Conservation (phyloP, 2,113 vertebrate genomes). For the Calidris pygmaea region DNA sequence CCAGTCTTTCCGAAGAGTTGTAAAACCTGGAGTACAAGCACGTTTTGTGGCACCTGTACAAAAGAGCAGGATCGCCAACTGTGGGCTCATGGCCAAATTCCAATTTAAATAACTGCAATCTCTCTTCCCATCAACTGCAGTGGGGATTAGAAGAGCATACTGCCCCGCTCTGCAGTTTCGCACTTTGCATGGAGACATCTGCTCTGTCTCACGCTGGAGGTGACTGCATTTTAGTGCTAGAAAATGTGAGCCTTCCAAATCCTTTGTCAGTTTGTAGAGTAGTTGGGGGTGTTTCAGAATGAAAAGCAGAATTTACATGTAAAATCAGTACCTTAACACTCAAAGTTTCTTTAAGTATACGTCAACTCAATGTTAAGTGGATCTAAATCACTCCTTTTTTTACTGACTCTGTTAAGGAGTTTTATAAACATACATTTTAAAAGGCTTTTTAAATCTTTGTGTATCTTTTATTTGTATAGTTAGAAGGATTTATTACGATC, state of each 20-base stretch:
- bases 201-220: not conserved
- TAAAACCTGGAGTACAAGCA: not conserved
- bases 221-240: not conserved
- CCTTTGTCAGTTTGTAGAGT: not conserved
- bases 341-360: not conserved
- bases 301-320: not conserved
- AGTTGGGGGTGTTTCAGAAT: not conserved
- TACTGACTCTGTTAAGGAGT: not conserved
- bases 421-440: not conserved
- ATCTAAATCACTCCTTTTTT: not conserved
- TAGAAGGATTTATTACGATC: conserved; percentile 9
- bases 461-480: not conserved
- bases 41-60: not conserved
- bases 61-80: not conserved
- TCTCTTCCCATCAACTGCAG: not conserved
- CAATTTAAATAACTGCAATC: conserved; percentile 14
- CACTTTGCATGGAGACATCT: not conserved
- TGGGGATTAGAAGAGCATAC: not conserved
- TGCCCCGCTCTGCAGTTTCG: not conserved
- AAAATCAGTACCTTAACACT: not conserved
- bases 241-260: not conserved
- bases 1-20: not conserved
- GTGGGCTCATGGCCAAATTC: not conserved
- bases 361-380: not conserved
- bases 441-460: not conserved